Evolutionary conservation across 2,888 invertebrate species (phyloP), one percentile per base, ranked within the genome.

Genomic region (Parnassius smintheus): DNA sequence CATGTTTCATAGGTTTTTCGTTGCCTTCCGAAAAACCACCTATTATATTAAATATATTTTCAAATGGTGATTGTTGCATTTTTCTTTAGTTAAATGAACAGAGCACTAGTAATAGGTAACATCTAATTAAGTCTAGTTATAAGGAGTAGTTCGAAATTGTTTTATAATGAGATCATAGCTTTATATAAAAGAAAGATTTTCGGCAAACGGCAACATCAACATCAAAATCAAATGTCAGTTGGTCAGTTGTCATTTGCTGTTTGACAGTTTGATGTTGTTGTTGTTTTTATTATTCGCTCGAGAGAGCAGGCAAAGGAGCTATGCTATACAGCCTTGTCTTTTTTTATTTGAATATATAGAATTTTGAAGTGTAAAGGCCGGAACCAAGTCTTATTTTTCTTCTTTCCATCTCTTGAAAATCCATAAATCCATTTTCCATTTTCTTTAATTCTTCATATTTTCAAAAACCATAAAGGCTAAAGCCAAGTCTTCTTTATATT

Each of bases 1-100:
- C 97, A 88, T 96, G 96, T 90, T 96, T 97, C 78, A 97, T 93
- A n/a, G 96, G 96, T 83, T 97, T 96, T 83, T 97, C 97, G 75
- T 97, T 95, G 49, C 95, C 96, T 72, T 95, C 94, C 12, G 96
- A 94, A 70, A 96, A 82, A 63, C 94, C 93, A 64, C 94, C 94
- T 68, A 95, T 92, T 69, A 94, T 94, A 76, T 93, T 94, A 70
- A 95, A 93, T 70, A 95, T 93, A 82, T 94, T 95, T 76, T 95
- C 94, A 80, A 95, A 93, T 35, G 91, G 91, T 42, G 91, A 91
- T 66, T 94, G 94, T 75, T 90, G 89, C 91, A 91, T 88, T 73
- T 67, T 59, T 62, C 58, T 64, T 48, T 45, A 25, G 58, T 42
- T 18, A 60, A 62, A 45, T 25, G 42, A 51, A 59, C 42, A 51